Evolutionary conservation across 2,797 vertebrate species (phyloP), one percentile per base, ranked within the genome.

Genomic region (Pipistrellus pygmaeus): DNA sequence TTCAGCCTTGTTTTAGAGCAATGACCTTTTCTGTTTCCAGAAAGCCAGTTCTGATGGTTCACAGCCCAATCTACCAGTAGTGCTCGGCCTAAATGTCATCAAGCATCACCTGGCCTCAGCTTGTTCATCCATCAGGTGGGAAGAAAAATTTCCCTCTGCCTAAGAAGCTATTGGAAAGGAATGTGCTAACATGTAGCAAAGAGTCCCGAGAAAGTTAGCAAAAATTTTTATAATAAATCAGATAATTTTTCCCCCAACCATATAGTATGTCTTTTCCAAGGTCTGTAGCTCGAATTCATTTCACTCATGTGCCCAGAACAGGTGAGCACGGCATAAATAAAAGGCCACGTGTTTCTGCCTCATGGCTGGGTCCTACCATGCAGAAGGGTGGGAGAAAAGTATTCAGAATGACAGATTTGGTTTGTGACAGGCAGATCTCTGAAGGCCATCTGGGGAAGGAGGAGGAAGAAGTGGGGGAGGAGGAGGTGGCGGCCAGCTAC

Each of bases 401-500:
- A 71, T 81, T 80, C 81, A 76, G 75, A 71, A 90, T 3, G 89
- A 73, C 83, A 81, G 95, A 77, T 78, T 77, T 76, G 76, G 83
- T 75, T 91, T 57, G 82, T 81, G 94, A 90, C 60, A 46, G 91
- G 88, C 76, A 90, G 88, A 81, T 69, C 30, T 90, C 72, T 83
- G 91, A 82, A 92, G 88, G 91, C 80, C 88, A 85, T 88, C 55
- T 85, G 75, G 86, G 57, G 35, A 62, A 20, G 55, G 85, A 84
- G 73, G 32, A 55, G 44, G 69, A 64, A 21, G 64, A 14, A 30
- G 88, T 73, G 73, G 38, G n/a, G 62, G 82, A 87, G 91, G 48
- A 27, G 4, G 81, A 1, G 80, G 69, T 32, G 78, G 80, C 41
- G 48, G 94, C 86, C 93, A 93, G 93, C 68, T 44, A 57, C 32